These are phyloP conservation scores for Ischnus inquisitorius DNA, from an alignment of 2,888 invertebrate species.

Conservation along the genomic window DNA sequence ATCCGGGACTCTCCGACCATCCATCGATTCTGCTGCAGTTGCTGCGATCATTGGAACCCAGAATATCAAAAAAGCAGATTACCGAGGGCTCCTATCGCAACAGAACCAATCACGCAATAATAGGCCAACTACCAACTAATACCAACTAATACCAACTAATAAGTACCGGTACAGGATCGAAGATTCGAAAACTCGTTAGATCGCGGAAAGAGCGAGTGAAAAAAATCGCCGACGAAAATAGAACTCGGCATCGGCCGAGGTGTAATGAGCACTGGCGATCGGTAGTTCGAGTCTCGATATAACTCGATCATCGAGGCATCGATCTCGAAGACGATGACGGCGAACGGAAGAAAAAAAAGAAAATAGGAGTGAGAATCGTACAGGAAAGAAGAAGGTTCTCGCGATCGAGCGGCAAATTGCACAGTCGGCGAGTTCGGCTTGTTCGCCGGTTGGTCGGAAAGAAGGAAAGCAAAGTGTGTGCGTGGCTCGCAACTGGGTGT, in stretches of 20 bases:
- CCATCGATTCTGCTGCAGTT: too few species aligned
- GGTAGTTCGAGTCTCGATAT: not conserved
- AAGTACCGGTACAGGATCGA: not conserved
- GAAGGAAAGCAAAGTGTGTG: slow-evolving; percentile 20
- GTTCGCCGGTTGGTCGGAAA: not conserved
- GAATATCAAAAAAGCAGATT: too few species aligned
- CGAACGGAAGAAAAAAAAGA: not conserved
- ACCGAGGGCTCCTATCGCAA: too few species aligned
- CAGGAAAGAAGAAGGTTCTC: not conserved
- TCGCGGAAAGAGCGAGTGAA: not conserved
- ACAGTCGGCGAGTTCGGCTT: not conserved
- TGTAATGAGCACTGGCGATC: not conserved
- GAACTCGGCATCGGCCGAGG: not conserved
- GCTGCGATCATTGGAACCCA: too few species aligned
- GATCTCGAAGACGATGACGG: not conserved
- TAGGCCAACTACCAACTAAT: too few species aligned
- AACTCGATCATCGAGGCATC: not conserved
- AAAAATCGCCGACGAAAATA: not conserved
- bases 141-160: not conserved
- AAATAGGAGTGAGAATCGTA: not conserved
- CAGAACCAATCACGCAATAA: too few species aligned
- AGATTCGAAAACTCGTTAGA: not conserved
- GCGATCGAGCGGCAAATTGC: slow-evolving; percentile 14
- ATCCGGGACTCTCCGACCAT: too few species aligned
- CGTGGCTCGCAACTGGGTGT: not conserved